These are phyloP conservation scores for Phymanthus crucifer DNA, from an alignment of 92 coral and sea anemone species.

Conservation along the genomic window DNA sequence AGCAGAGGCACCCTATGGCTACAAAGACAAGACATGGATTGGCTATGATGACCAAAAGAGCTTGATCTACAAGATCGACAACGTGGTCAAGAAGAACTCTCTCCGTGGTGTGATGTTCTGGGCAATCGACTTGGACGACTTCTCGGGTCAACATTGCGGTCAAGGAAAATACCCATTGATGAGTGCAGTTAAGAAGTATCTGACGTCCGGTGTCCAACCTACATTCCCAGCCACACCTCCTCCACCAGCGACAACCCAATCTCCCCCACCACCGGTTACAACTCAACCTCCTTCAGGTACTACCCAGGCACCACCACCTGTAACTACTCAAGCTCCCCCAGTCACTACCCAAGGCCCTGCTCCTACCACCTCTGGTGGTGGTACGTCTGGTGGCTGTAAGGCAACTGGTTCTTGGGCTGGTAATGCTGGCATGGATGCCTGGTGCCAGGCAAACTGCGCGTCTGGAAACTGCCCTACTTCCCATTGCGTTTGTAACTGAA, in stretches of 20 bases:
- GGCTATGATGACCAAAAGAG: constrained; percentile 74
- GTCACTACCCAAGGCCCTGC: constrained; percentile 21
- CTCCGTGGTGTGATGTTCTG: constrained; percentile 95
- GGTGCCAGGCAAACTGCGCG: constrained; percentile 43
- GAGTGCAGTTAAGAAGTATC: constrained; percentile 71
- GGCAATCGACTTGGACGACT: constrained; percentile 93
- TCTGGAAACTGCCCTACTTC: constrained; percentile 32
- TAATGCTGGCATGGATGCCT: constrained; percentile 33
- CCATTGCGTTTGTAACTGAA: constrained; percentile 27
- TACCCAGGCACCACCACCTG: too few species aligned
- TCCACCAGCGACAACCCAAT: constrained; percentile 29
- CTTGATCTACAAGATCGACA: constrained; percentile 68
- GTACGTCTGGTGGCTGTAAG: constrained; percentile 27
- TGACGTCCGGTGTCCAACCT: constrained; percentile 71
- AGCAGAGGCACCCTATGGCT: constrained; percentile 81
- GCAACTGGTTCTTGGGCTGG: constrained; percentile 51
- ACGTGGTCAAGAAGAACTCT: constrained; percentile 72
- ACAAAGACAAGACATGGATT: constrained; percentile 69
- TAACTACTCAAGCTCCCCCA: neutral
- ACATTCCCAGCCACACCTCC: constrained; percentile 45
- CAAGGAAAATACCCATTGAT: constrained; percentile 84
- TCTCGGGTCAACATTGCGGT: constrained; percentile 68
- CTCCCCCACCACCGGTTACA: constrained; percentile 6
- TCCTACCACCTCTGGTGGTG: constrained; percentile 28
- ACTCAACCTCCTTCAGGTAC: constrained; percentile 14